These are phyloP conservation scores for Cheirogaleus medius DNA, from an alignment of 2,113 vertebrate genomes.

Conservation along the genomic window DNA sequence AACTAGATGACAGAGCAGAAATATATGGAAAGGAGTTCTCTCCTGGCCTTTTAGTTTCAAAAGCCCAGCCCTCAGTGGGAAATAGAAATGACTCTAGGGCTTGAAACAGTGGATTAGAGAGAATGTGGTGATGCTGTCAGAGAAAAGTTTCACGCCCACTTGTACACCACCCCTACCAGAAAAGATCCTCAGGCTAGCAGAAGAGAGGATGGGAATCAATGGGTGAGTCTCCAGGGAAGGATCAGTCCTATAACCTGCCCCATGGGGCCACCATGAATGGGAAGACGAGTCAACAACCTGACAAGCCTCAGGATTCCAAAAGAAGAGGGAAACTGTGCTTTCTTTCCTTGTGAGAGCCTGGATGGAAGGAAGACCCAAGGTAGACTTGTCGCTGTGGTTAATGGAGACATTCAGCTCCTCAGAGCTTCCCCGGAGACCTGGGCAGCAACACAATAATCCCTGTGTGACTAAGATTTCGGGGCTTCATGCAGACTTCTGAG, in stretches of 20 bases:
- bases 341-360: neutral
- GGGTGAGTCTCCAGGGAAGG: neutral
- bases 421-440: neutral
- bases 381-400: neutral
- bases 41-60: neutral
- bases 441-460: neutral
- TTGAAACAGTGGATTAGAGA: neutral
- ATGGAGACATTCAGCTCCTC: neutral
- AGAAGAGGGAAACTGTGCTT: neutral
- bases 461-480: neutral
- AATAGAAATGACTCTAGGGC: neutral
- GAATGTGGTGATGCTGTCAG: neutral
- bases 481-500: neutral
- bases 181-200: neutral
- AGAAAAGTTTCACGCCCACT: neutral
- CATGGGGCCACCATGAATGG: neutral
- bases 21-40: neutral
- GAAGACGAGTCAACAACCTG: neutral
- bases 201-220: neutral
- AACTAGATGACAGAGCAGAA: neutral
- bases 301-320: neutral
- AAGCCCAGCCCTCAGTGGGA: neutral
- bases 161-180: no score
- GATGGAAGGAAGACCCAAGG: neutral
- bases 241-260: neutral